These are phyloP conservation scores for Scaptomyza graminum DNA, from an alignment of 1,140 invertebrate genomes.

Conservation along the genomic window DNA sequence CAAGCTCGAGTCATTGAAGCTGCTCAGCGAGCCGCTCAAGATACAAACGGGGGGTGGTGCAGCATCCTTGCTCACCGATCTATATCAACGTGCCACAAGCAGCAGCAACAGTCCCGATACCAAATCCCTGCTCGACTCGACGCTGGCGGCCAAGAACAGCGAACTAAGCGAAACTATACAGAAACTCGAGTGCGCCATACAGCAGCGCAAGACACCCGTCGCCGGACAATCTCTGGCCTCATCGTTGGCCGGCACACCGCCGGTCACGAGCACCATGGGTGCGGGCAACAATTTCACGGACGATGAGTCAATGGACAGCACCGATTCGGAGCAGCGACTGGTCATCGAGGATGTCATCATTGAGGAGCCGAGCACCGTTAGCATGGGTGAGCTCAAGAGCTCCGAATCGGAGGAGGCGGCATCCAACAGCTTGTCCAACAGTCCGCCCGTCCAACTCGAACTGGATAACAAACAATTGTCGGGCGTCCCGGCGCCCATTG, in stretches of 20 bases:
- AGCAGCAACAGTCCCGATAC: constrained; percentile 72
- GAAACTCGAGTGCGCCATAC: constrained; percentile 84
- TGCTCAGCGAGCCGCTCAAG: constrained; percentile 64
- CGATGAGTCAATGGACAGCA: constrained; percentile 87
- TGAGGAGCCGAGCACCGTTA: constrained; percentile 57
- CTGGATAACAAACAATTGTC: constrained; percentile 34
- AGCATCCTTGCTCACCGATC: constrained; percentile 41
- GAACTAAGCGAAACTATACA: constrained; percentile 86
- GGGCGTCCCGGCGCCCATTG: constrained; percentile 59
- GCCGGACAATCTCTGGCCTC: constrained; percentile 62
- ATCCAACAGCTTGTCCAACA: constrained; percentile 31
- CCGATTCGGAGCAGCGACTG: constrained; percentile 89
- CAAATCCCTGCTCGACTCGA: constrained; percentile 78
- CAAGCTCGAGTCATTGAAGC: constrained; percentile 36
- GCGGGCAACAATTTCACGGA: constrained; percentile 61
- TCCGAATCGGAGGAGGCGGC: constrained; percentile 54
- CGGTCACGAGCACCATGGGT: constrained; percentile 37
- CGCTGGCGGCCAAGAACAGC: constrained; percentile 85
- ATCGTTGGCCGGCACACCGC: constrained; percentile 58
- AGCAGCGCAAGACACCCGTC: constrained; percentile 75
- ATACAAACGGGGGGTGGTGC: constrained; percentile 67
- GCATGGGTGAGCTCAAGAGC: constrained; percentile 58
- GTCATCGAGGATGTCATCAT: constrained; percentile 84
- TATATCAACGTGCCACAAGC: constrained; percentile 29
- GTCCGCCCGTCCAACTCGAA: constrained; percentile 62